Conservation (phyloP, 2,888 invertebrate species). For the Hesperia comma region DNA sequence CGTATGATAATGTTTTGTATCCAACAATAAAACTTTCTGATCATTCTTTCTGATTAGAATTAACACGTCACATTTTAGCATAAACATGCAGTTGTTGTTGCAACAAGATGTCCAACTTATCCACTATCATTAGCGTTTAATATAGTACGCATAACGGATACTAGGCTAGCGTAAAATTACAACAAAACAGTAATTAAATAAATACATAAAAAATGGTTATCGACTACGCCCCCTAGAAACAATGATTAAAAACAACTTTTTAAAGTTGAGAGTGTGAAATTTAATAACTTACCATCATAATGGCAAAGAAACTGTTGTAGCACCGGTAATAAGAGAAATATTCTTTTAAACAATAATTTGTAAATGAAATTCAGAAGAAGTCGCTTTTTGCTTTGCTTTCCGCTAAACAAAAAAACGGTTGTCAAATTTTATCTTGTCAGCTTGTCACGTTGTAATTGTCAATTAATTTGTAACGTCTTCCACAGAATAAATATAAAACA, state of each 20-base stretch:
- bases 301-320: neutral
- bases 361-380: neutral
- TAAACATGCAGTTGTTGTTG: neutral
- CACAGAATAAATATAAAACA: neutral
- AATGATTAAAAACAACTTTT: neutral
- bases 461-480: neutral
- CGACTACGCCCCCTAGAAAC: conserved; percentile 23
- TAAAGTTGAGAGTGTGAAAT: neutral
- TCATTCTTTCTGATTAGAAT: conserved; percentile 10
- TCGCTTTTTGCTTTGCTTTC: neutral
- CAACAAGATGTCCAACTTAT: neutral
- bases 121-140: neutral
- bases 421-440: conserved; percentile 10
- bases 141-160: neutral
- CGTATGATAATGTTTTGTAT: neutral
- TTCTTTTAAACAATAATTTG: neutral
- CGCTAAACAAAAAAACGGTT: conserved; percentile 25
- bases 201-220: conserved; percentile 1
- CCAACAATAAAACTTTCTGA: conserved; percentile 18
- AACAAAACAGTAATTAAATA: conserved; percentile 20
- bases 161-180: conserved; percentile 1
- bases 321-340: conserved; percentile 8
- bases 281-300: conserved; percentile 23
- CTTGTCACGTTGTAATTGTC: too few species aligned
- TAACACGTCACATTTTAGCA: conserved; percentile 16